Evolutionary conservation across 2,888 invertebrate genomes (phyloP).

Genomic region (Amblyteles armatorius): DNA sequence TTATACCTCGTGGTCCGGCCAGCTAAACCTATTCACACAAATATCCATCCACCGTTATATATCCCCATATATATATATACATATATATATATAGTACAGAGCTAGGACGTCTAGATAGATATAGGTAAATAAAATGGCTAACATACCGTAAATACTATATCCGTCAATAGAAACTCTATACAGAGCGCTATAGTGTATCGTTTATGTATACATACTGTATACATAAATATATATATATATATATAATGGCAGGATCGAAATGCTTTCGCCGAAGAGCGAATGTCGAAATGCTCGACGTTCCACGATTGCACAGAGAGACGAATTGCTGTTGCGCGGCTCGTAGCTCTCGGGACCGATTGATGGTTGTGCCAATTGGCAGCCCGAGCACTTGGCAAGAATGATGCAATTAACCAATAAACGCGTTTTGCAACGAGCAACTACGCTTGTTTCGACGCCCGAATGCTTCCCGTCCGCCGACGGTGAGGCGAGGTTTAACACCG

Average conservation of each 20-base stretch:
- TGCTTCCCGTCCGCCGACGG: constrained; percentile 39
- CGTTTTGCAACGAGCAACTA: constrained; percentile 75
- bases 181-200: not conserved
- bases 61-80: not conserved
- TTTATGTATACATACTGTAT: not conserved
- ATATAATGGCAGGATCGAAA: constrained; percentile 62
- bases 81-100: not conserved
- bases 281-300: constrained; percentile 58
- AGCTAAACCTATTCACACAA: constrained; percentile 5
- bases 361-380: constrained; percentile 77
- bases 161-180: not conserved
- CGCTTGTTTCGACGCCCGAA: constrained; percentile 60
- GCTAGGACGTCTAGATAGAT: not conserved
- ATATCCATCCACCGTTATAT: not conserved
- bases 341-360: constrained; percentile 79
- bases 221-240: constrained; percentile 16
- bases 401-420: constrained; percentile 83
- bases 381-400: constrained; percentile 80
- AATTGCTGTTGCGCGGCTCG: constrained; percentile 64
- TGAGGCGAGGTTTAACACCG: constrained; percentile 57
- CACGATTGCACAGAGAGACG: constrained; percentile 9
- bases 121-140: not conserved
- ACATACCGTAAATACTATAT: not conserved
- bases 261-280: constrained; percentile 75
- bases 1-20: not conserved